Evolutionary conservation across 2,113 vertebrate genomes (phyloP).

Genomic region (Colius striatus): DNA sequence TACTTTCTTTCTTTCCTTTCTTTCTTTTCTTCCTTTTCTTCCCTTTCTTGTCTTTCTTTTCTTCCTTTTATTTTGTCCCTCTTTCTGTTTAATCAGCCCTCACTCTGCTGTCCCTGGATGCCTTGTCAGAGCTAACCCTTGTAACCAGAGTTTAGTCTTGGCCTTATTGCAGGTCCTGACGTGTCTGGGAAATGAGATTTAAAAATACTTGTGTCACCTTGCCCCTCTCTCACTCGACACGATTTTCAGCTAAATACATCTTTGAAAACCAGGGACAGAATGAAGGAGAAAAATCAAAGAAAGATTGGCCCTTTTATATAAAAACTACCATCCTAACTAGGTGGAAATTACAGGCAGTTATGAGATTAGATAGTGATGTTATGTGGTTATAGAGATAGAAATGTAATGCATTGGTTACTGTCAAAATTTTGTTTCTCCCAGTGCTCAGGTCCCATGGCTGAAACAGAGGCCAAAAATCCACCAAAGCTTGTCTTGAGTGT

Average conservation of each 20-base stretch:
- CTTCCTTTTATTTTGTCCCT: not conserved
- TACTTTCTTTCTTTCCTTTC: no score
- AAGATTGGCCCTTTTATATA: not conserved
- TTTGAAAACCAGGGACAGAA: not conserved
- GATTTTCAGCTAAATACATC: not conserved
- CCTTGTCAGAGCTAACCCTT: not conserved
- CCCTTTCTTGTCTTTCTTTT: not conserved
- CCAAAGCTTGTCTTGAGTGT: not conserved
- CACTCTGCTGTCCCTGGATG: not conserved
- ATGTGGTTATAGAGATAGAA: not conserved
- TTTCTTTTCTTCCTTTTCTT: not conserved
- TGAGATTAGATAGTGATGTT: not conserved
- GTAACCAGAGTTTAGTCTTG: not conserved
- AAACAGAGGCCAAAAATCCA: not conserved
- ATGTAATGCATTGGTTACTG: not conserved
- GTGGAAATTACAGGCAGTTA: not conserved
- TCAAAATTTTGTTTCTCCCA: not conserved
- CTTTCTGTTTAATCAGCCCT: not conserved
- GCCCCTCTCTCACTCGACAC: not conserved
- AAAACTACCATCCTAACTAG: not conserved
- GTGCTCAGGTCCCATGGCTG: fast-evolving
- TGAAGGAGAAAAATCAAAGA: not conserved
- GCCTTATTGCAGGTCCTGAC: not conserved
- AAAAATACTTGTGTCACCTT: not conserved
- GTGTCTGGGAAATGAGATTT: not conserved